These are phyloP conservation scores for Myotis vivesi DNA, from an alignment of 2,797 vertebrate species.

Conservation along the genomic window DNA sequence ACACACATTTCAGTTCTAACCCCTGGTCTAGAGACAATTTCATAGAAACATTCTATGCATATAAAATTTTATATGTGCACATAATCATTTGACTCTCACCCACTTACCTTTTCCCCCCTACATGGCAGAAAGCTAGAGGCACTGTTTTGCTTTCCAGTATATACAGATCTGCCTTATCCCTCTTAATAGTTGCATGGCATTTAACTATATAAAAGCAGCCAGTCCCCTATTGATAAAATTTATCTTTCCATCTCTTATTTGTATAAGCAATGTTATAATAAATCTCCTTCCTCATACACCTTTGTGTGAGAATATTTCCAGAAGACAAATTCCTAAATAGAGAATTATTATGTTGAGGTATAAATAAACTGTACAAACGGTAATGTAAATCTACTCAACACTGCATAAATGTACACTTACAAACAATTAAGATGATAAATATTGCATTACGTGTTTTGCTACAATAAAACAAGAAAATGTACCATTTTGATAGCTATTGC, in stretches of 20 bases:
- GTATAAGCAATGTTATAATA: conserved; percentile 9
- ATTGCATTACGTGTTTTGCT: neutral
- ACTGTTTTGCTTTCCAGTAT: neutral
- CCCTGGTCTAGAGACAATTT: neutral
- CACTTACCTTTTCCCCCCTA: neutral
- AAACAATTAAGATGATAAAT: neutral
- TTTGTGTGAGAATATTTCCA: conserved; percentile 41
- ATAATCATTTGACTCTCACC: neutral
- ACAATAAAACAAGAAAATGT: neutral
- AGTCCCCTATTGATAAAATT: neutral
- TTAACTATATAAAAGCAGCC: neutral
- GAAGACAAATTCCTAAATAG: conserved; percentile 22
- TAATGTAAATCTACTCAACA: neutral
- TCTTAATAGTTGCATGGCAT: neutral
- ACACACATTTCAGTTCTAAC: neutral
- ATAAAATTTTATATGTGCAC: neutral
- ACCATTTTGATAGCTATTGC: conserved; percentile 21
- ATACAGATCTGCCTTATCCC: neutral
- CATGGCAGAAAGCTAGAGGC: neutral
- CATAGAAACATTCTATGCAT: neutral
- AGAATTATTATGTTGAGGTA: neutral
- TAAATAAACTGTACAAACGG: neutral
- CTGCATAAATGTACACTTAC: neutral
- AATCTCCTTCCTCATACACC: neutral
- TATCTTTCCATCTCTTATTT: neutral